Evolutionary conservation across 1,140 invertebrate genomes (phyloP).

Genomic region (Bradysia coprophila): DNA sequence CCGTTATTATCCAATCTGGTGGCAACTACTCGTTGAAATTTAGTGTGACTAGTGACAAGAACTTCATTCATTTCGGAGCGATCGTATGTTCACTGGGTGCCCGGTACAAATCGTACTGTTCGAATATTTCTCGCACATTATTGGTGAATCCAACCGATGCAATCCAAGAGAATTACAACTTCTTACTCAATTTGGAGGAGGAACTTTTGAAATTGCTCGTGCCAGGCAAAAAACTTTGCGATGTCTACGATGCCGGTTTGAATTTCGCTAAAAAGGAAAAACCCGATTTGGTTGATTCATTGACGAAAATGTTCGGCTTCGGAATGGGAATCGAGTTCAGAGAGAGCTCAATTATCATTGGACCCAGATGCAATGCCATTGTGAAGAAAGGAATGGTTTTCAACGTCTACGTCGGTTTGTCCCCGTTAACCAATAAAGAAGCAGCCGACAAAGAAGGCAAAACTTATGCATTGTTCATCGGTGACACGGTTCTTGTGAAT

Average conservation of each 20-base stretch:
- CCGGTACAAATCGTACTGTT: conserved; percentile 95
- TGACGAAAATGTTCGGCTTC: conserved; percentile 92
- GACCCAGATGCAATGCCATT: conserved; percentile 65
- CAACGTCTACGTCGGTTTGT: conserved; percentile 86
- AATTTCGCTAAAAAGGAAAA: conserved; percentile 76
- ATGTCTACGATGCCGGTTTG: conserved; percentile 76
- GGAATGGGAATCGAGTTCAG: conserved; percentile 97
- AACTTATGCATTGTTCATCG: conserved; percentile 86
- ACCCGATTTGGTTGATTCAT: conserved; percentile 67
- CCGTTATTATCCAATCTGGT: conserved; percentile 95
- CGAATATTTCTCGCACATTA: conserved; percentile 94
- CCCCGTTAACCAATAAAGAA: conserved; percentile 69
- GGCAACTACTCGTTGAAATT: conserved; percentile 96
- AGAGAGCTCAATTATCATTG: conserved; percentile 82
- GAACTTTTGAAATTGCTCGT: conserved; percentile 72
- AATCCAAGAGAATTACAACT: conserved; percentile 80
- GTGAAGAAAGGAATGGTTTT: conserved; percentile 93
- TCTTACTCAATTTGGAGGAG: conserved; percentile 80
- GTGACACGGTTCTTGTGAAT: conserved; percentile 90
- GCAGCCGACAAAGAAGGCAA: conserved; percentile 74
- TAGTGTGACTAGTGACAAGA: conserved; percentile 85
- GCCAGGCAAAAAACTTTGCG: conserved; percentile 66
- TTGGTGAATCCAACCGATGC: conserved; percentile 82
- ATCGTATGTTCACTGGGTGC: conserved; percentile 91
- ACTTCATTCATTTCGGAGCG: conserved; percentile 84